These are phyloP conservation scores for Ranitomeya imitator DNA, from an alignment of 2,113 vertebrate species.

Conservation along the genomic window DNA sequence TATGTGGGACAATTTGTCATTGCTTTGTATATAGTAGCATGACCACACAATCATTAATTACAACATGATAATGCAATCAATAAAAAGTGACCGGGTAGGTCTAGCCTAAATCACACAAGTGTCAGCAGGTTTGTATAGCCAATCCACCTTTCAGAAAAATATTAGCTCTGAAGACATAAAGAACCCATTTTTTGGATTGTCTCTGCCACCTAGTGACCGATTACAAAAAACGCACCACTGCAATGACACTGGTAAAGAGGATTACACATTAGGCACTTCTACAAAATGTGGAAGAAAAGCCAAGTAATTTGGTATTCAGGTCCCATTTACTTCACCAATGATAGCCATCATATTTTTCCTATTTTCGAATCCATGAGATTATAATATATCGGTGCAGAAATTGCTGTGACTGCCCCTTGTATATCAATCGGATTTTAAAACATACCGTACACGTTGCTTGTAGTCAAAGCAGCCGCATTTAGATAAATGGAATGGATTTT, in stretches of 20 bases:
- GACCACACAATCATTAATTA: no score
- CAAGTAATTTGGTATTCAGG: background rate
- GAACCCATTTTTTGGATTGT: background rate
- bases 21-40: no score
- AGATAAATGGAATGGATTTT: no score
- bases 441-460: no score
- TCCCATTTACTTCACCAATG: background rate
- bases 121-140: background rate
- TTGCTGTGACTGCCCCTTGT: no score
- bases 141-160: background rate
- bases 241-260: background rate
- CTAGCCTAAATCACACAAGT: background rate
- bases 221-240: background rate
- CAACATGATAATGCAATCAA: no score
- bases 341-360: background rate
- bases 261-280: background rate
- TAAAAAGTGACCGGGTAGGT: no score
- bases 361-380: no score
- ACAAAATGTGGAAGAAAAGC: background rate
- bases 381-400: no score
- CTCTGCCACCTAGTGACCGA: background rate
- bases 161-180: background rate
- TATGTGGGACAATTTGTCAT: no score
- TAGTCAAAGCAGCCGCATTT: no score
- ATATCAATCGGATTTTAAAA: no score